These are phyloP conservation scores for Willowsia nigromaculata DNA, from an alignment of 2,888 invertebrate species.

Conservation along the genomic window DNA sequence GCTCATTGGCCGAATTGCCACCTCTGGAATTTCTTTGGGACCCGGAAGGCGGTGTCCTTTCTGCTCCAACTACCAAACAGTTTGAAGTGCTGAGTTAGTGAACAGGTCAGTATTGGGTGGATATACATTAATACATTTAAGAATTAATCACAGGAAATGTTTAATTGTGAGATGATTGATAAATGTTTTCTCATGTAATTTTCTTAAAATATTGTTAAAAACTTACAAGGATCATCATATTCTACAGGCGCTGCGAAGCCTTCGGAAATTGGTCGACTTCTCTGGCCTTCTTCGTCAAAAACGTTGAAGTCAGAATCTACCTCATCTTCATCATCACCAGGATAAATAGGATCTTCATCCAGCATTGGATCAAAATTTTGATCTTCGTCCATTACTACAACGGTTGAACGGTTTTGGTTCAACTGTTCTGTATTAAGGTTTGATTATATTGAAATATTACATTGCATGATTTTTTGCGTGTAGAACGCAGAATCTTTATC, in stretches of 20 bases:
- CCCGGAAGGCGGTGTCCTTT: not conserved
- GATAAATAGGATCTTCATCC: not conserved
- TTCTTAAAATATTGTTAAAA: no score
- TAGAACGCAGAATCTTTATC: no score
- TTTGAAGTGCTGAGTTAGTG: not conserved
- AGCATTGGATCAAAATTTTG: not conserved
- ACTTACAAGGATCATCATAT: constrained; percentile 35
- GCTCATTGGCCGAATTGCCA: not conserved
- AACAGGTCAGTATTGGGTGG: no score
- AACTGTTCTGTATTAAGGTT: not conserved
- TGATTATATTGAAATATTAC: no score
- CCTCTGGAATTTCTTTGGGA: not conserved
- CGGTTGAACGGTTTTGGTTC: not conserved
- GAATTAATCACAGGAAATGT: no score
- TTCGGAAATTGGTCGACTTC: not conserved
- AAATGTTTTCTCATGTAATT: no score
- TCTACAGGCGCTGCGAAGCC: constrained; percentile 22
- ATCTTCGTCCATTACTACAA: not conserved
- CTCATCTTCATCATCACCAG: not conserved
- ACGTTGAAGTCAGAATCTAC: no score
- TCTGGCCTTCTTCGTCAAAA: not conserved
- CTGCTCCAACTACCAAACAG: not conserved
- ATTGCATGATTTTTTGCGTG: no score
- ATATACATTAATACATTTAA: no score
- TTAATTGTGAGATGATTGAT: no score